Conservation (phyloP, 2,113 vertebrate species). For the Pycnonotus jocosus region DNA sequence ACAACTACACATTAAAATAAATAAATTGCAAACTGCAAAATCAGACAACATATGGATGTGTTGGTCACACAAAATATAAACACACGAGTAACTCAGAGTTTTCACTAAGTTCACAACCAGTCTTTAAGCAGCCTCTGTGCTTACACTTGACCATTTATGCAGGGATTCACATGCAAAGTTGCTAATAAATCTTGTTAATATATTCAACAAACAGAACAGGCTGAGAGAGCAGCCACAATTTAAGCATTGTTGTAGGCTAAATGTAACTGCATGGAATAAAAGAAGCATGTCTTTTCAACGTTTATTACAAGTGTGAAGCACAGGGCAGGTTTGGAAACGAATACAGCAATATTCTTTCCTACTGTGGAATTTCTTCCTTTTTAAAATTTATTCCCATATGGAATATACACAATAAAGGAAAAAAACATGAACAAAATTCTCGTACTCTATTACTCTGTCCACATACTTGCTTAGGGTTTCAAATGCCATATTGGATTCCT, state of each 20-base stretch:
- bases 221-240: neutral
- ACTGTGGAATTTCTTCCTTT: neutral
- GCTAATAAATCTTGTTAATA: neutral
- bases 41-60: neutral
- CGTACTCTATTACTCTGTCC: neutral
- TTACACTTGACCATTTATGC: neutral
- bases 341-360: neutral
- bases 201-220: neutral
- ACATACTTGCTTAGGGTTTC: neutral
- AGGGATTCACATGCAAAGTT: neutral
- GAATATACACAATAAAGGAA: neutral
- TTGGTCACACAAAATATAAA: neutral
- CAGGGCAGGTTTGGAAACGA: neutral
- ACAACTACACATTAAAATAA: neutral
- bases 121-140: neutral
- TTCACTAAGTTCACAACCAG: neutral
- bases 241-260: neutral
- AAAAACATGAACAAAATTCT: neutral
- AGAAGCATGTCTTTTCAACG: neutral
- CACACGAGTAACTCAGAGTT: neutral
- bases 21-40: neutral
- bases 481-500: constrained; percentile 39
- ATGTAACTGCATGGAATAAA: neutral
- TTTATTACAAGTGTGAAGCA: neutral
- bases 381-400: neutral